phyloP scores from a whole-genome alignment of 2,113 vertebrate species.

The Myotis davidii region DNA sequence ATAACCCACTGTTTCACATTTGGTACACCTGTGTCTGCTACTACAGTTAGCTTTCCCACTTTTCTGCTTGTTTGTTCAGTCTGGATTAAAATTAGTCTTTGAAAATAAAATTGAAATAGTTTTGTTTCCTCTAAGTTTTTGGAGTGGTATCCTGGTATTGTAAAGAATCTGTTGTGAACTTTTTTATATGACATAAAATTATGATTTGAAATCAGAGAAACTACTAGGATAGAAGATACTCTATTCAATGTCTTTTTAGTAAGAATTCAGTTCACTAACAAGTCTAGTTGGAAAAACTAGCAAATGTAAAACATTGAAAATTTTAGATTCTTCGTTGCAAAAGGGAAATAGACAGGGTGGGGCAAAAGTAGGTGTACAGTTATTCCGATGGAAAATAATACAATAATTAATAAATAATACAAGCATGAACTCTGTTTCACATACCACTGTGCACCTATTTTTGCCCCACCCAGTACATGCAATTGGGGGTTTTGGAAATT shows the following conservation, averaged over 20 bases:
- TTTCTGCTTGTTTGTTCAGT: slow-evolving; percentile 83
- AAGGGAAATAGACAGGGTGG: not conserved
- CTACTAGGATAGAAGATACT: not conserved
- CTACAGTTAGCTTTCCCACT: slow-evolving; percentile 80
- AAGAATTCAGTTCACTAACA: slow-evolving; percentile 34
- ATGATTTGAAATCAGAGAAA: slow-evolving; percentile 50
- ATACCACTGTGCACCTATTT: not conserved
- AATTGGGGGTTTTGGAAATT: not conserved
- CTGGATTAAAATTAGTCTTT: slow-evolving; percentile 83
- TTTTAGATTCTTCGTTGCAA: slow-evolving; percentile 26
- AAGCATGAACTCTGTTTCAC: not conserved
- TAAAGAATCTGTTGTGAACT: slow-evolving; percentile 52
- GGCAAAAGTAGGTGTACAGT: not conserved
- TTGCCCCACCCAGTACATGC: not conserved
- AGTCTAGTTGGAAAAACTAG: slow-evolving; percentile 29
- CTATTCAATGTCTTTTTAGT: not conserved
- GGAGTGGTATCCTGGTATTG: slow-evolving; percentile 52
- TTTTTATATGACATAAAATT: slow-evolving; percentile 46
- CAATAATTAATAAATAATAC: not conserved
- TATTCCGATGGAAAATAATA: not conserved
- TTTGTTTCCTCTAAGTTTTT: slow-evolving; percentile 81
- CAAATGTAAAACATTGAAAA: slow-evolving; percentile 23
- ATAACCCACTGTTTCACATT: slow-evolving; percentile 84
- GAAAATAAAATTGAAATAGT: slow-evolving; percentile 85
- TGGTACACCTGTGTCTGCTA: slow-evolving; percentile 83